Base-by-base conservation (phyloP, 2,797 vertebrate genomes). In the Ficedula albicollis region DNA sequence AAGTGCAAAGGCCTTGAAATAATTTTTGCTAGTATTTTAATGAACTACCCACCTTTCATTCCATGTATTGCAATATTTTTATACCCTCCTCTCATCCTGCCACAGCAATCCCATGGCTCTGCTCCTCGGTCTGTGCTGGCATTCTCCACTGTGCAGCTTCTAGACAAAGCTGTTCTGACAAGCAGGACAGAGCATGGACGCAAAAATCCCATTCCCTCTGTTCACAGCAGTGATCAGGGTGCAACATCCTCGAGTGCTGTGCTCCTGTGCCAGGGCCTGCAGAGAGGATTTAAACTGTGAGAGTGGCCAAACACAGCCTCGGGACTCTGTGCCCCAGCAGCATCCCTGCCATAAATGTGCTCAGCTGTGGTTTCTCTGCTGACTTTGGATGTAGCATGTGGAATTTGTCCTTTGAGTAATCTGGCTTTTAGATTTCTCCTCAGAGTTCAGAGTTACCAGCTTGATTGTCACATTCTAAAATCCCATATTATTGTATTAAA, bases 291-390 rank as follows among this genome's bases (percentile, higher is more conserved):
- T 14, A 30, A 78, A 32, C 15, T 6, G 3, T 0, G 2, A 59
- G 52, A 27, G 18, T 0, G 0, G 44, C 49, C 62, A 77, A 48
- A 10, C 0, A 0, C 59, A 51, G 7, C 38, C 41, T 67, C 0
- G 0, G 13, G n/a, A 56, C 11, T 10, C 20, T 67, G 60, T 39
- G 29, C 23, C 63, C 16, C 4, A 6, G 46, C 13, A 82, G n/a
- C 55, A 29, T n/a, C 46, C n/a, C 39, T 4, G 2, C 34, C 58
- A 17, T 18, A 19, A 59, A 59, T 2, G 11, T 7, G 5, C n/a
- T 62, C 34, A 29, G 19, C n/a, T n/a, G 14, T 3, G 41, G 5
- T 23, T 66, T 79, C 19, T 18, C 27, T 51, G 16, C 3, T 29
- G 48, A 4, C 25, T 79, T 60, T 51, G 39, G 8, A 43, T 49